Conservation (phyloP, 2,797 vertebrate species). For the Prunella strophiata region DNA sequence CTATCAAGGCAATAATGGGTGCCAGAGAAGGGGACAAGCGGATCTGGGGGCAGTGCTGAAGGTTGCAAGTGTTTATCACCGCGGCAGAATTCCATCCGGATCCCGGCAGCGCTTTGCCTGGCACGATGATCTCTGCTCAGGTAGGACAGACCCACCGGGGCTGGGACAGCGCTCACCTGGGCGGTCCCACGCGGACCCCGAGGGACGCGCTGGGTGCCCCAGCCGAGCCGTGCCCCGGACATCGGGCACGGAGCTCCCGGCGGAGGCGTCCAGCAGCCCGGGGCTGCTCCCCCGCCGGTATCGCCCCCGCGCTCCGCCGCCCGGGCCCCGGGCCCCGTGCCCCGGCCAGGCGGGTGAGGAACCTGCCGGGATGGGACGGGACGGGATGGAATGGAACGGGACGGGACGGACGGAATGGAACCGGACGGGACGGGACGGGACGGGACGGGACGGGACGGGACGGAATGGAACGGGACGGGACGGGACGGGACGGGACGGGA, state of each 20-base stretch:
- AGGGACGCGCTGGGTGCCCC: neutral
- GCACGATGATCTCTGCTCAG: rapidly evolving
- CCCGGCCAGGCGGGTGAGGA: neutral
- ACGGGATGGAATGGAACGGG: no score
- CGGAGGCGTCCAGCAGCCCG: no score
- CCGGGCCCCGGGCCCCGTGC: neutral
- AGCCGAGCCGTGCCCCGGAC: rapidly evolving
- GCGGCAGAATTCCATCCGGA: neutral
- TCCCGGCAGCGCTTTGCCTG: neutral
- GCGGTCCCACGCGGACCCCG: rapidly evolving
- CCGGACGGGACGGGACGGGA: no score
- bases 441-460: neutral
- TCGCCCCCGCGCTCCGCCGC: neutral
- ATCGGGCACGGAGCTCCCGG: rapidly evolving
- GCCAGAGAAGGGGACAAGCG: neutral
- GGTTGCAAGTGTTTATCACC: neutral
- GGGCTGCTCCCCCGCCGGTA: neutral
- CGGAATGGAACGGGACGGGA: neutral
- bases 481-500: no score
- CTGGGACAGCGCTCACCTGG: rapidly evolving
- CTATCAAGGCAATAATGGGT: rapidly evolving
- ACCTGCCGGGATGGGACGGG: no score
- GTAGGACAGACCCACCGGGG: neutral
- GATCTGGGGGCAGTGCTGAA: neutral
- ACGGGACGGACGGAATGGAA: neutral